Percentiles rank a stretch among this genome's conserved stretches.
Conservation (phyloP, 2,888 invertebrate genomes). For the Troides oblongomaculatus region DNA sequence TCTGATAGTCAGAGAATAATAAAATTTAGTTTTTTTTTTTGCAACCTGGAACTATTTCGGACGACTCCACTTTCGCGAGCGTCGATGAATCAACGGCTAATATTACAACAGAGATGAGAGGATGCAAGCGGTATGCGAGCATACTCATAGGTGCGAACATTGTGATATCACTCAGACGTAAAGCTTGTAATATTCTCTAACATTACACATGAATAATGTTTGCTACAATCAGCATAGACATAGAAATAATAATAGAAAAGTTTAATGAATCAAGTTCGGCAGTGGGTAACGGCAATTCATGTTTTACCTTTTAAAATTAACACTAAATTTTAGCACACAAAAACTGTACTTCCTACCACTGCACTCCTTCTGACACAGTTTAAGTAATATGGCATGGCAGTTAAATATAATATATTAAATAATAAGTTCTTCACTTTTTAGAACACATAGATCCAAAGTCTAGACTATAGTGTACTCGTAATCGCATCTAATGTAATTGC, state of each 20-base stretch:
- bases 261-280: conserved; percentile 42
- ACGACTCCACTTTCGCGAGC: conserved; percentile 49
- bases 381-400: not conserved
- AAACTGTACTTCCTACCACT: not conserved
- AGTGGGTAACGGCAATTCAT: conserved; percentile 42
- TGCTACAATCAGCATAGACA: conserved; percentile 48
- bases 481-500: conserved; percentile 47
- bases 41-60: conserved; percentile 65
- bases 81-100: conserved; percentile 70
- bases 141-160: conserved; percentile 43
- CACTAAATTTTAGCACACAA: not conserved
- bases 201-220: conserved; percentile 43
- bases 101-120: conserved; percentile 58
- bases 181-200: conserved; percentile 28
- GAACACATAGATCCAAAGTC: not conserved
- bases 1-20: conserved; percentile 47
- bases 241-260: conserved; percentile 50
- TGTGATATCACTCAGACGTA: conserved; percentile 30
- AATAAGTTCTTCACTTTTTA: conserved; percentile 1
- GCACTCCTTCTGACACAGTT: not conserved
- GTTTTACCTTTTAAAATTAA: conserved; percentile 3
- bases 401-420: not conserved
- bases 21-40: conserved; percentile 58
- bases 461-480: conserved; percentile 38
- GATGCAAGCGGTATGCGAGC: conserved; percentile 56